phyloP scores from a whole-genome alignment of 2,797 vertebrate species.

The Podarcis lilfordi region DNA sequence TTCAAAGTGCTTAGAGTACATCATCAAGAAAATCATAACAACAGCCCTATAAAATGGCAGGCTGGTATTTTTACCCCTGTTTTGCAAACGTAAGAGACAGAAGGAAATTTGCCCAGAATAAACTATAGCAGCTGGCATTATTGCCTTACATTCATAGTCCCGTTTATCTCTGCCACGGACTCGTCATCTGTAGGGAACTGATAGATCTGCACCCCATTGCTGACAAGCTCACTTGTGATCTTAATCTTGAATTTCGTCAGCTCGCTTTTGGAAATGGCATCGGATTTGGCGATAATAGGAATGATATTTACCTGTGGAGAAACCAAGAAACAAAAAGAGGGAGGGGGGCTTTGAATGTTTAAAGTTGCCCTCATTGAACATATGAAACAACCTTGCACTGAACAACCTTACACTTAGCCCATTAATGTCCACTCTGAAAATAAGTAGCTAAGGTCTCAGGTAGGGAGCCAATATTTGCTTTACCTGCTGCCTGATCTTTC shows the following conservation, averaged over 20 bases:
- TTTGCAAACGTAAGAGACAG: neutral
- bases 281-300: conserved; percentile 97
- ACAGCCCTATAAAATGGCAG: neutral
- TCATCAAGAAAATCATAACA: neutral
- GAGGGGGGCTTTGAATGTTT: neutral
- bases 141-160: conserved; percentile 97
- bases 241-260: conserved; percentile 99
- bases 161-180: conserved; percentile 96
- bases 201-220: conserved; percentile 98
- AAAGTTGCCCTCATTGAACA: neutral
- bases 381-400: neutral
- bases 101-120: neutral
- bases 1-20: neutral
- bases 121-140: neutral
- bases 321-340: neutral
- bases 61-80: neutral
- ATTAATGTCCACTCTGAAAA: neutral
- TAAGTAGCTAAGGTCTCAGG: too few species aligned
- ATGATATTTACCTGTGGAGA: conserved; percentile 93
- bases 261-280: conserved; percentile 97
- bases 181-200: conserved; percentile 98
- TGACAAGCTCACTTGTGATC: conserved; percentile 97
- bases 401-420: neutral
- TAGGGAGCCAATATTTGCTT: too few species aligned
- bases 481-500: too few species aligned